These are phyloP conservation scores for Watsonalla cultraria DNA, from an alignment of 2,888 invertebrate species.

Conservation along the genomic window DNA sequence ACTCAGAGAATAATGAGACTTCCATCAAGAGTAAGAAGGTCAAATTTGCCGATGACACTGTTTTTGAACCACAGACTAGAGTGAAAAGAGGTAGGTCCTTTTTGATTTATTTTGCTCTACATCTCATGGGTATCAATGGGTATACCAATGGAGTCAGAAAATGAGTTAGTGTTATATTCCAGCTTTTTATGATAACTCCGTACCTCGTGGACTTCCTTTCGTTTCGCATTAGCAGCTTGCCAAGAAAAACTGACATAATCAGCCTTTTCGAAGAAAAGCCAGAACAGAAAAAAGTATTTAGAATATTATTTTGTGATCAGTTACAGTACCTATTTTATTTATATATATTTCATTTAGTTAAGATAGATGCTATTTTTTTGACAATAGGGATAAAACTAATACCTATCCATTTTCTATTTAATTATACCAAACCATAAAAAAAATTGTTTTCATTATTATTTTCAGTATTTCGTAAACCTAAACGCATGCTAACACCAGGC, in stretches of 20 bases:
- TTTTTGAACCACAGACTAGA: conserved; percentile 52
- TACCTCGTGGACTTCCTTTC: no score
- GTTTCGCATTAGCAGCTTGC: no score
- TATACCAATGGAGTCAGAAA: background rate
- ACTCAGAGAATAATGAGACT: conserved; percentile 43
- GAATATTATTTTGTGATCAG: no score
- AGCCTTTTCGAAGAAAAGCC: no score
- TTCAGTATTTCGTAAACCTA: conserved; percentile 68
- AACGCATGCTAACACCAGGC: conserved; percentile 68
- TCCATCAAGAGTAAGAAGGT: conserved; percentile 56
- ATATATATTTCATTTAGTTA: no score
- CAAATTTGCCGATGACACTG: conserved; percentile 64
- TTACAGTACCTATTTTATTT: no score
- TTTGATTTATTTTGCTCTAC: background rate
- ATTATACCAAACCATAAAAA: background rate
- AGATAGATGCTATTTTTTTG: no score
- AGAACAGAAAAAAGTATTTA: no score
- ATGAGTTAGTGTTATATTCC: background rate
- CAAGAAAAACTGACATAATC: no score
- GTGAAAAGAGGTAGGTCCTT: conserved; percentile 48
- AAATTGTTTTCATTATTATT: conserved; percentile 8
- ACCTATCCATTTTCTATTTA: no score
- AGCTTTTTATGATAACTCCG: no score
- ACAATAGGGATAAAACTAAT: no score
- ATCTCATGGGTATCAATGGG: background rate